Base-by-base conservation (phyloP, 2,113 vertebrate genomes). In the Cathartes aura region DNA sequence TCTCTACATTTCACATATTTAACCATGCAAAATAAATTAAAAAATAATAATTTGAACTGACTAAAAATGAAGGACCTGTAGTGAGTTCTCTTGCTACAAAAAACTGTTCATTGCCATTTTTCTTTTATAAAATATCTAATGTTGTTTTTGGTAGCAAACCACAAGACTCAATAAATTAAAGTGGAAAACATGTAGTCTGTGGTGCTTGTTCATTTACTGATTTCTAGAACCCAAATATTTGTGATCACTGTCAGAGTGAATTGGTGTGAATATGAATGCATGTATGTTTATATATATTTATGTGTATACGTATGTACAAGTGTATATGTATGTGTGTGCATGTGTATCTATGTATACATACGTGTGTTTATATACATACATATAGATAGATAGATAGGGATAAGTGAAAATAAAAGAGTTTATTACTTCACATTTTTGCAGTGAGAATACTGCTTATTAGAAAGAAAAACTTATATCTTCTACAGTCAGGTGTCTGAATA, bases 241-340 rank as follows among this genome's bases (percentile, higher is more conserved):
- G 16, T 70, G 60, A 32, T 74, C 68, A 15, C 8, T 52, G 12
- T 43, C 67, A 83, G 38, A 70, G 20, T 6, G 1, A 85, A 45
- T 40, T 0, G 0, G 9, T 45, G 59, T 70, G 42, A 70, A 36
- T 14, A 52, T 2, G 3, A 86, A 55, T 38, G 3, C 12, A 15
- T 17, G 3, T 26, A 6, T 45, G 10, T 43, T 66, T 52, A 6
- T n/a, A 32, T n/a, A 20, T 3, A 6, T 79, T 71, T 23, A 21
- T 12, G 2, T 40, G 42, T 27, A 2, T 36, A 1, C 11, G 11
- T 42, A 11, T 55, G 24, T 29, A 32, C 19, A 29, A 12, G 16
- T 18, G 11, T 11, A 1, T 9, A 3, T n/a, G 11, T 52, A 11
- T 27, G 5, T 42, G 15, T 15, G 14, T 68, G 5, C 6, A 4